phyloP scores from a whole-genome alignment of 2,888 invertebrate species.

The Lycophotia porphyrea region DNA sequence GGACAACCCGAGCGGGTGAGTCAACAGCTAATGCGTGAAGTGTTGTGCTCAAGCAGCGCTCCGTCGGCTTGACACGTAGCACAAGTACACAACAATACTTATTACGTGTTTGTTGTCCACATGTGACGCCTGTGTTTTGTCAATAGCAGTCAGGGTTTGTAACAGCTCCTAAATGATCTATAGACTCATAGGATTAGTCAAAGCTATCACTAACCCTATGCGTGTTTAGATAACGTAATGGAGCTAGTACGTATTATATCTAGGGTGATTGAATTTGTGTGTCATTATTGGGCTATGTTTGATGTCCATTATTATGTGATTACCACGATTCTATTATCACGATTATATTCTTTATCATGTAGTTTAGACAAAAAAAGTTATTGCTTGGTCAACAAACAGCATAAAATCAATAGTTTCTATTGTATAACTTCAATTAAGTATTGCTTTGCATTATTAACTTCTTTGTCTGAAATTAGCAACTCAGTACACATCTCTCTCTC shows the following conservation, averaged over 20 bases:
- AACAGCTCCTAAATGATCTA: background rate
- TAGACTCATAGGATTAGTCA: background rate
- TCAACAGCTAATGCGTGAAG: slow-evolving; percentile 21
- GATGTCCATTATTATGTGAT: too few relatives aligned
- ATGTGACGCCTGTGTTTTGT: slow-evolving; percentile 35
- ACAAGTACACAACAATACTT: slow-evolving; percentile 19
- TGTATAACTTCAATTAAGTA: background rate
- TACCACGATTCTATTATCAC: too few relatives aligned
- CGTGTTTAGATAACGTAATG: background rate
- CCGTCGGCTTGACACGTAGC: background rate
- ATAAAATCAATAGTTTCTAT: background rate
- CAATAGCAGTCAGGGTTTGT: slow-evolving; percentile 14
- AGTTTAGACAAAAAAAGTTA: background rate
- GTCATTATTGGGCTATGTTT: slow-evolving; percentile 1
- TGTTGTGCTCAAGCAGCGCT: slow-evolving; percentile 5
- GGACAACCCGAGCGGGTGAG: slow-evolving; percentile 38
- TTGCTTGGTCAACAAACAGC: background rate
- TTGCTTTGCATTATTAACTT: background rate
- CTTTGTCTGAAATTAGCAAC: background rate
- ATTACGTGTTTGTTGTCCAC: slow-evolving; percentile 23
- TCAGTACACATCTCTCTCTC: background rate
- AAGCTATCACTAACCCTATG: background rate
- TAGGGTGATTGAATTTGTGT: background rate
- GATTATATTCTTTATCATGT: too few relatives aligned
- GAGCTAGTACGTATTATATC: background rate